Evolutionary conservation across 1,140 invertebrate species (phyloP).

Genomic region (Andricus grossulariae): DNA sequence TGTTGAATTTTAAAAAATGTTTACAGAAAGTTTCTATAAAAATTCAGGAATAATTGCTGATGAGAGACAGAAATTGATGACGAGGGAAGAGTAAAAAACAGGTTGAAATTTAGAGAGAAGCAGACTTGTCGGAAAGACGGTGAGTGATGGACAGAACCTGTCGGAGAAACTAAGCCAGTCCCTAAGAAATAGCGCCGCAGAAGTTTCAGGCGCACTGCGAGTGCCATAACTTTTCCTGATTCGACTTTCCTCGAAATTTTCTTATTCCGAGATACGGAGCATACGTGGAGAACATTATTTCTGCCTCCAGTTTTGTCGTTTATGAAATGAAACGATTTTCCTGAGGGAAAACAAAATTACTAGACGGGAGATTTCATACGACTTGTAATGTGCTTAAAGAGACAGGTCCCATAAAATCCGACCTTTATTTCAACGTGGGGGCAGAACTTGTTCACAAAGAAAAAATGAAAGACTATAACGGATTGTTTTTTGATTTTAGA

Average conservation of each 20-base stretch:
- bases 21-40: too few relatives aligned
- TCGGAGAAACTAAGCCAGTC: conserved; percentile 31
- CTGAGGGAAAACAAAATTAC: too few relatives aligned
- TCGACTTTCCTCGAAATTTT: neutral
- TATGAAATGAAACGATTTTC: neutral
- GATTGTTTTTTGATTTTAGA: too few relatives aligned
- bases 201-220: conserved; percentile 2
- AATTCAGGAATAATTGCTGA: neutral
- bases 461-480: too few relatives aligned
- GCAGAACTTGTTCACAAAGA: too few relatives aligned
- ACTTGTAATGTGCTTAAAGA: too few relatives aligned
- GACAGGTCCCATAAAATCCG: too few relatives aligned
- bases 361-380: too few relatives aligned
- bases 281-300: neutral
- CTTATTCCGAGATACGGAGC: neutral
- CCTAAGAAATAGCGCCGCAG: conserved; percentile 31
- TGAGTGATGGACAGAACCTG: conserved; percentile 69
- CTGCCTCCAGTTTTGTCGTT: neutral
- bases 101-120: conserved; percentile 17
- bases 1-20: too few relatives aligned
- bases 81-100: conserved; percentile 1
- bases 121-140: conserved; percentile 60
- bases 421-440: too few relatives aligned
- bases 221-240: conserved; percentile 1
- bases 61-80: conserved; percentile 8